These are phyloP conservation scores for Formica aserva DNA, from an alignment of 2,888 invertebrate species.

Conservation along the genomic window DNA sequence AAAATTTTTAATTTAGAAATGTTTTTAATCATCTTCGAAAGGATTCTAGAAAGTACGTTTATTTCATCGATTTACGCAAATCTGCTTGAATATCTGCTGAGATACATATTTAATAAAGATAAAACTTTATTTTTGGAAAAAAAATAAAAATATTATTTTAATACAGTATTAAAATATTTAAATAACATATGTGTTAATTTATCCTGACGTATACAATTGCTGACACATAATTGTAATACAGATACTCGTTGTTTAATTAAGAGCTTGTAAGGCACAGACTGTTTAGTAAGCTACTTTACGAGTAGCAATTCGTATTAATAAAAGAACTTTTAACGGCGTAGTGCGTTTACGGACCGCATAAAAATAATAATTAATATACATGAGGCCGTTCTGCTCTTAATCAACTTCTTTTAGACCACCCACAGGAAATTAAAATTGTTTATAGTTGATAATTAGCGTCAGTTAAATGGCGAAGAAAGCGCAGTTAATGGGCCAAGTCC, in stretches of 20 bases:
- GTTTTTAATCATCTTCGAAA: not conserved
- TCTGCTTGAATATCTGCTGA: not conserved
- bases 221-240: conserved; percentile 31
- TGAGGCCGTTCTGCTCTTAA: conserved; percentile 75
- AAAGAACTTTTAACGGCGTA: conserved; percentile 76
- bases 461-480: conserved; percentile 58
- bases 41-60: not conserved
- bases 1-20: not conserved
- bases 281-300: conserved; percentile 70
- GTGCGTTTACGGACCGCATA: conserved; percentile 71
- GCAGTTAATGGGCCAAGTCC: conserved; percentile 51
- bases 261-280: conserved; percentile 66
- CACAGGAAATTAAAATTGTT: conserved; percentile 79
- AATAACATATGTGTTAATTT: not conserved
- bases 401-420: conserved; percentile 75
- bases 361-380: conserved; percentile 80
- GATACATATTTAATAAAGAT: not conserved
- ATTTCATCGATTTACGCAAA: not conserved
- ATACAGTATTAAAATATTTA: not conserved
- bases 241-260: conserved; percentile 75
- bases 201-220: not conserved
- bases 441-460: conserved; percentile 78
- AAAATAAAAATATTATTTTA: not conserved
- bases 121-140: conserved; percentile 11
- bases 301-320: conserved; percentile 82